phyloP scores from a whole-genome alignment of 2,113 vertebrate genomes.

The Silurus glanis region DNA sequence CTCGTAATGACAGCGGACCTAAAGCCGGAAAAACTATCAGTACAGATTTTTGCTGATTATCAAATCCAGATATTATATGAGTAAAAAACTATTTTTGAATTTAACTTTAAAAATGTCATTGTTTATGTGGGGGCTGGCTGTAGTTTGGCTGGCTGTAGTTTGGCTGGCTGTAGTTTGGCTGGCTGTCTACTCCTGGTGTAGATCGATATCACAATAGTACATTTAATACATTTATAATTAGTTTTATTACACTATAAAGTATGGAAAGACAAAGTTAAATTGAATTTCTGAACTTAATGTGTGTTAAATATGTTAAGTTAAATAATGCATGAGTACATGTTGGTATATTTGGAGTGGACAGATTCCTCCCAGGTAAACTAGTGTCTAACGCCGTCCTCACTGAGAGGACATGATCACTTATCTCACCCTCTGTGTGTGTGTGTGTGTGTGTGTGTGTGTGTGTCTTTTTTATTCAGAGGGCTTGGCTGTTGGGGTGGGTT shows the following conservation, averaged over 20 bases:
- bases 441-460: neutral
- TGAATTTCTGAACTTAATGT: neutral
- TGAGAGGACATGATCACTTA: neutral
- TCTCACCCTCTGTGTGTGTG: neutral
- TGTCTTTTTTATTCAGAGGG: constrained; percentile 81
- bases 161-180: too few relatives aligned
- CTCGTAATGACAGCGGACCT: too few relatives aligned
- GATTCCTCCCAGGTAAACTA: neutral
- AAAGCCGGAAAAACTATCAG: too few relatives aligned
- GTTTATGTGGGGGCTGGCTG: too few relatives aligned
- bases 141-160: too few relatives aligned
- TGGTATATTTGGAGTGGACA: neutral
- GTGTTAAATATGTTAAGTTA: neutral
- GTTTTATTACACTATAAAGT: neutral
- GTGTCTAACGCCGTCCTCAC: neutral
- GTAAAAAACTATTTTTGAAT: too few relatives aligned
- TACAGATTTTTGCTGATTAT: too few relatives aligned
- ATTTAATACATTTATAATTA: neutral
- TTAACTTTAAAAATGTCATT: too few relatives aligned
- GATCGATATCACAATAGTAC: neutral
- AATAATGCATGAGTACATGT: neutral
- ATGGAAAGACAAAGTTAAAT: neutral
- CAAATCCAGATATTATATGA: too few relatives aligned
- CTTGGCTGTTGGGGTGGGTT: constrained; percentile 92
- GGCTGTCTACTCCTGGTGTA: neutral